Conservation (phyloP, 2,113 vertebrate genomes). For the Geococcyx californianus region DNA sequence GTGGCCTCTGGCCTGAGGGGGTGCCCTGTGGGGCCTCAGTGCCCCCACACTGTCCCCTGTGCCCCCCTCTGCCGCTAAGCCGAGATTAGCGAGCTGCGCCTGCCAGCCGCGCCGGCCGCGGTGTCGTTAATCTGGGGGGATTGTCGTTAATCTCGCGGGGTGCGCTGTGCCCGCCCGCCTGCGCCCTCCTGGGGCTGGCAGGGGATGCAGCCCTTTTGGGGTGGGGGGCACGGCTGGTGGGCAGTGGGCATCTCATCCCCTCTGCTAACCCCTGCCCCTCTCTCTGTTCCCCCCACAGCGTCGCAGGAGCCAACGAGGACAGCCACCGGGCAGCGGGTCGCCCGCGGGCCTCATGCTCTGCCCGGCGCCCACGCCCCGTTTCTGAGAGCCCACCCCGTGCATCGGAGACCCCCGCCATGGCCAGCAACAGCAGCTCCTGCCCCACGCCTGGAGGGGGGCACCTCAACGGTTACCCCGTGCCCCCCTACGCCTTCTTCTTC, state of each 20-base stretch:
- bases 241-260: neutral
- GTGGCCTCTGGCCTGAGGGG: neutral
- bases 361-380: neutral
- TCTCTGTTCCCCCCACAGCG: neutral
- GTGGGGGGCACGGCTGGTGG: neutral
- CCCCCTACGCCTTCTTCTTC: constrained; percentile 96
- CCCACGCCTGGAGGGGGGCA: constrained; percentile 82
- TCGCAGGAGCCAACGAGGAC: neutral
- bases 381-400: constrained; percentile 15
- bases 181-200: constrained; percentile 1
- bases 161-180: neutral
- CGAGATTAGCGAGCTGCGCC: neutral
- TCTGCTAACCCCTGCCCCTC: neutral
- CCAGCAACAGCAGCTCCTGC: constrained; percentile 93
- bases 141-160: neutral
- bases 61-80: neutral
- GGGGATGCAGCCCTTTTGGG: neutral
- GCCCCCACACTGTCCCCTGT: neutral
- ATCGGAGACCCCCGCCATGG: constrained; percentile 77
- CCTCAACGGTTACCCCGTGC: constrained; percentile 90
- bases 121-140: constrained; percentile 40
- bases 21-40: neutral
- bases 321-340: neutral
- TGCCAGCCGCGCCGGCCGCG: neutral
- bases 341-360: neutral